Evolutionary conservation across 35 echinoderm and acorn worm species (phyloP).

Genomic region (Amphiura filiformis): DNA sequence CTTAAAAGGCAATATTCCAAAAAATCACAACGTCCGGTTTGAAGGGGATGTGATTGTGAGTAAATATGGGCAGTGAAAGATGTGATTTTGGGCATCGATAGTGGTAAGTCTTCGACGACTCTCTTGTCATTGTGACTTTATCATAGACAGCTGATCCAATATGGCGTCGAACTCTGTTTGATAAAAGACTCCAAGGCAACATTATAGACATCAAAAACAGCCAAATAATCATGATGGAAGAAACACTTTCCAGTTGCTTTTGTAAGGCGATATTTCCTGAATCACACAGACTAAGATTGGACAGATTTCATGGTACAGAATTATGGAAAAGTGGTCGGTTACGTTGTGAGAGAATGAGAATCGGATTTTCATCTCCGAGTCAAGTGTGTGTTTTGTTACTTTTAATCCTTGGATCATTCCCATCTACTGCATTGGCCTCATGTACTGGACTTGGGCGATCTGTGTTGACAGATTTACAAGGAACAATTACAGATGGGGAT

Average conservation of each 20-base stretch:
- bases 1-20: not conserved
- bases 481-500: slow-evolving; percentile 31
- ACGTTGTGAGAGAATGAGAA: not conserved
- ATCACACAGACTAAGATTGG: not conserved
- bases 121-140: not conserved
- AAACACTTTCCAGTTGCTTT: not conserved
- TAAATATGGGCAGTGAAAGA: not conserved
- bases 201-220: not conserved
- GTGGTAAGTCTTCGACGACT: not conserved
- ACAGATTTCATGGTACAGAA: slow-evolving; percentile 19
- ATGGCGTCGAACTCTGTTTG: slow-evolving; percentile 37
- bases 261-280: not conserved
- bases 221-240: not conserved
- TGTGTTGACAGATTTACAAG: slow-evolving; percentile 35
- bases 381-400: not conserved
- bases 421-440: not conserved
- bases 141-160: not conserved
- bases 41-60: not conserved
- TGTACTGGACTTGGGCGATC: slow-evolving; percentile 27
- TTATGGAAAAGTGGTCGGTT: slow-evolving; percentile 38
- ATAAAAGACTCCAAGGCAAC: not conserved
- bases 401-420: not conserved
- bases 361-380: not conserved
- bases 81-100: not conserved
- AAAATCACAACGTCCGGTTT: not conserved